Base-by-base conservation (phyloP, 2,888 invertebrate genomes). In the Lottia scabra region DNA sequence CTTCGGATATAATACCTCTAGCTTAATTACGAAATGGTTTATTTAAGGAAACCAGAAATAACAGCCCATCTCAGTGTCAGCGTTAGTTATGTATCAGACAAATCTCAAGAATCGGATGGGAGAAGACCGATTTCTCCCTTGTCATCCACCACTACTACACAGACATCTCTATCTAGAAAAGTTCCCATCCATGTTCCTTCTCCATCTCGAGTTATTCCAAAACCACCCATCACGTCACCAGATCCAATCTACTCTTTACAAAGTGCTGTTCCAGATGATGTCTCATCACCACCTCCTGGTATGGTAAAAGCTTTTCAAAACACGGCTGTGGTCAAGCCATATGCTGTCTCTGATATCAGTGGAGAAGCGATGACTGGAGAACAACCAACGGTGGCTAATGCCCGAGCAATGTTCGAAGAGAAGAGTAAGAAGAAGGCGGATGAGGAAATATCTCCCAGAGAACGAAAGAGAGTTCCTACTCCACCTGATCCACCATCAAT, bases 21-120 rank as follows among this genome's bases (percentile, higher is more conserved):
- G 38, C 38, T 5, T 8, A 38, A 38, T 38, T 10, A 8, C 1
- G 10, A 38, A 38, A 38, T 30, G 6, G 10, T 44, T 66, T 26
- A 48, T 19, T 44, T 13, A 43, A 73, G 70, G 23, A 73, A 73
- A 8, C 66, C 19, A 23, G 73, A 70, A 48, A 67, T 74, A 12
- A 75, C 69, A 27, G 71, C 71, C 15, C 68, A 48, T 26, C 65
- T 72, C 63, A 75, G 74, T 45, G 71, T 71, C 15, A 65, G 67
- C 63, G 68, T 75, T 63, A 75, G 74, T 70, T 75, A 75, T 67
- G 67, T 71, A 16, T 46, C 66, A 23, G 62, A 38, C 16, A 26
- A 56, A 16, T n/a, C 44, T 30, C 23, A 62, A 27, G 38, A 38
- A 45, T 27, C 45, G 12, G 67, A 46, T 23, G 23, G 46, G 23